Base-by-base conservation (phyloP, 2,797 vertebrate species). In the Morus bassanus region DNA sequence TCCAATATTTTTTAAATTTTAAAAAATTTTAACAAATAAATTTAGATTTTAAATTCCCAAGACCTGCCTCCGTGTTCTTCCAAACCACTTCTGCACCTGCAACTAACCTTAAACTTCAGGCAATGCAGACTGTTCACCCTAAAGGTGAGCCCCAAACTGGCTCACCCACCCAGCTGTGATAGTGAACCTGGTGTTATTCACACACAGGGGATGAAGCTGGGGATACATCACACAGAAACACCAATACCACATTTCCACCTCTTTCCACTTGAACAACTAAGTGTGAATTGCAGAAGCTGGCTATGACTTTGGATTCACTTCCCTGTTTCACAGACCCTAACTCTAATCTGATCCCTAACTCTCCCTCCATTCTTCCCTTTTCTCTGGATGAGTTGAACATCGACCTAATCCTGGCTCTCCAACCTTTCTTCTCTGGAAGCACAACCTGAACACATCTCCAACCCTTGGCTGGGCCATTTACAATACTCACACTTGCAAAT, bases 51-150 rank as follows among this genome's bases (percentile, higher is more conserved):
- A 9, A 51, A 59, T 39, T 85, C 27, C 13, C 10, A 43, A 27
- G 14, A 73, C 9, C 18, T 45, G 2, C 9, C 11, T 22, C 27
- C 2, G 0, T 27, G 2, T 33, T 39, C 25, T 81, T 78, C 10
- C 7, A 65, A 51, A 79, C 43, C 9, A 15, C 7, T 69, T 75
- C n/a, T 65, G 39, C 31, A 46, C 6, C 11, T 37, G 25, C 23
- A 59, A 6, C 13, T 21, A 43, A 37, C 46, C 18, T 27, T 24
- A 56, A 81, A 21, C 3, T 19, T 76, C 50, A 48, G 22, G 31
- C 10, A 60, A 21, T 11, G 4, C 7, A 39, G 3, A 16, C 23
- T 61, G 18, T 13, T 70, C 8, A n/a, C 6, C 18, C 50, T 28
- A 24, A 78, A 64, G 50, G 5, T 54, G 39, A 67, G 45, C 15